Evolutionary conservation across 1,140 invertebrate species (phyloP).

Genomic region (Gonioctena quinquepunctata): DNA sequence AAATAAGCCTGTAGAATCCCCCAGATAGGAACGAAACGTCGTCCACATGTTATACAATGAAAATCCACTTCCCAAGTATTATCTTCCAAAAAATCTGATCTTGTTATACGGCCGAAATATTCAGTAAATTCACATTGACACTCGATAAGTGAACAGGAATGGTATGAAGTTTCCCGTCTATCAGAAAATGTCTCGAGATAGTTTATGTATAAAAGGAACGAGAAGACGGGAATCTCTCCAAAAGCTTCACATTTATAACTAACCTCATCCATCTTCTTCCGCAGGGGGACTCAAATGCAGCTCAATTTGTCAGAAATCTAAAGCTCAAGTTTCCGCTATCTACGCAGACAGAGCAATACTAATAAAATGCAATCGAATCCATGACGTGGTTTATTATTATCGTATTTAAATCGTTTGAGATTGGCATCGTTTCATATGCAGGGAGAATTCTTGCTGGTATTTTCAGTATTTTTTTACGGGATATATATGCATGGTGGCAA

Average conservation of each 20-base stretch:
- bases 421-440: not conserved
- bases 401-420: slow-evolving; percentile 26
- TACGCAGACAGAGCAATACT: slow-evolving; percentile 1
- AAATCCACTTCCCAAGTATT: too few species aligned
- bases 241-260: slow-evolving; percentile 60
- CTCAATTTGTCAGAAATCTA: slow-evolving; percentile 59
- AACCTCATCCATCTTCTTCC: slow-evolving; percentile 58
- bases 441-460: too few species aligned
- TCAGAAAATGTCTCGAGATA: slow-evolving; percentile 51
- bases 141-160: too few species aligned
- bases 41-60: too few species aligned
- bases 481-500: too few species aligned
- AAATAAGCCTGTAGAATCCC: too few species aligned
- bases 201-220: slow-evolving; percentile 54
- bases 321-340: slow-evolving; percentile 48
- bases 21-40: too few species aligned
- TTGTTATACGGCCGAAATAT: too few species aligned
- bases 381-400: slow-evolving; percentile 36
- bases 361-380: slow-evolving; percentile 16
- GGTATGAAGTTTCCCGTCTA: too few species aligned
- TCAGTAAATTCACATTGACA: too few species aligned
- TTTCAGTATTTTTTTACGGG: too few species aligned
- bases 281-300: slow-evolving; percentile 54
- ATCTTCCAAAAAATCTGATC: too few species aligned
- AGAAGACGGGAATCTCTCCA: slow-evolving; percentile 49